Base-by-base conservation (phyloP, 2,888 invertebrate genomes). In the Agonopterix alstromeriana region DNA sequence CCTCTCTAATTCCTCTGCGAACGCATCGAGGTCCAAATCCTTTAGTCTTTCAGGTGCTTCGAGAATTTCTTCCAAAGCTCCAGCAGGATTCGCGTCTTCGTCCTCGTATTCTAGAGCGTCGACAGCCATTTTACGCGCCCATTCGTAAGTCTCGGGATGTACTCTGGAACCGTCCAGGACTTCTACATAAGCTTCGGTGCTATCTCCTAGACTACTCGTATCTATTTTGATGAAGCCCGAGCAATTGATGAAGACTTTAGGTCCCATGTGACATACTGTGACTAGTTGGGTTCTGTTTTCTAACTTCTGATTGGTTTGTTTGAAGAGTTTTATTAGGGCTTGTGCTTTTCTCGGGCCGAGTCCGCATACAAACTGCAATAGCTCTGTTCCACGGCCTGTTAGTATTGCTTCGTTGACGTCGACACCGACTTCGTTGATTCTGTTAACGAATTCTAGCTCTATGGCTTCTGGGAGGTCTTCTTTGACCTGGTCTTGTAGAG, bases 41-140 rank as follows among this genome's bases (percentile, higher is more conserved):
- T 97, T 97, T 27, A 98, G 84, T 60, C 97, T 90, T 71, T 98
- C 98, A 0, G 99, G 98, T 8, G 97, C 94, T 77, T 98, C 98
- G 1, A 99, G 89, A 68, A 99, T 99, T 79, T 99, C 99, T 79
- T 99, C 99, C 27, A 99, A 85, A 10, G 99, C 99, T 0, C 97
- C 97, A 0, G 98, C 98, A 0, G 98, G 98, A 82, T 98, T 98
- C 0, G 95, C 95, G 60, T 97, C 98, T 73, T 98, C 98, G 68
- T 98, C 98, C 70, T 99, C 98, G 65, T 98, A 98, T 67, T 99
- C 99, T 44, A 99, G 86, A 1, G 99, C 99, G 81, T 99, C 99
- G 0, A 99, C 98, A 0, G 99, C 99, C 99, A 99, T 99, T 86
- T 99, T 99, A 41, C 99, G 90, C 0, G 99, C 99, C 99, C 99